A percentile compares a stretch with the other conserved stretches of the same genome.
These are phyloP conservation scores for Diplolepis rosae DNA, from an alignment of 2,888 invertebrate species.

Conservation along the genomic window DNA sequence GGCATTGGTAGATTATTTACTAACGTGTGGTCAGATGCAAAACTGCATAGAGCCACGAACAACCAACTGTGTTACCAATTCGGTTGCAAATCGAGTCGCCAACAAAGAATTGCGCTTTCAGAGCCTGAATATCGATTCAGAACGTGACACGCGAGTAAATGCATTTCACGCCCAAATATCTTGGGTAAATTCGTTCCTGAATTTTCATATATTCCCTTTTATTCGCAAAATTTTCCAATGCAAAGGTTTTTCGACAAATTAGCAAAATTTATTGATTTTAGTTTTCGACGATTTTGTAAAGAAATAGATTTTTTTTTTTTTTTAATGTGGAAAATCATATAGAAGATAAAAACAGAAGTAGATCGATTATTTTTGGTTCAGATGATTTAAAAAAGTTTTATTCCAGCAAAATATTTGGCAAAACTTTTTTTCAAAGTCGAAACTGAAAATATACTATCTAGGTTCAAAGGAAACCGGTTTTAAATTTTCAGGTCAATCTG, in stretches of 20 bases:
- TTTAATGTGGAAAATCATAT: too few relatives aligned
- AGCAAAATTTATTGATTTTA: too few relatives aligned
- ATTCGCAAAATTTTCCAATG: neutral
- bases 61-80: slow-evolving; percentile 6
- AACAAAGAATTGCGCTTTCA: slow-evolving; percentile 27
- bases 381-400: too few relatives aligned
- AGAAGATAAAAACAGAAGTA: too few relatives aligned
- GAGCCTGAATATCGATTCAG: slow-evolving; percentile 21
- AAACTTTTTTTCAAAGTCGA: too few relatives aligned
- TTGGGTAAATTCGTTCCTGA: neutral
- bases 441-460: too few relatives aligned
- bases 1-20: slow-evolving; percentile 25
- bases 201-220: neutral
- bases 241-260: too few relatives aligned
- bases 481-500: too few relatives aligned
- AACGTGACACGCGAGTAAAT: slow-evolving; percentile 23
- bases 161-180: slow-evolving; percentile 21
- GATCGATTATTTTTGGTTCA: too few relatives aligned
- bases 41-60: slow-evolving; percentile 26
- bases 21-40: neutral
- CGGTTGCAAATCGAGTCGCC: slow-evolving; percentile 2
- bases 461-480: too few relatives aligned
- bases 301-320: neutral
- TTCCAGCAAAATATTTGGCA: too few relatives aligned
- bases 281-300: neutral